Evolutionary conservation across 2,888 invertebrate species (phyloP).

Genomic region (Auanema sp.): DNA sequence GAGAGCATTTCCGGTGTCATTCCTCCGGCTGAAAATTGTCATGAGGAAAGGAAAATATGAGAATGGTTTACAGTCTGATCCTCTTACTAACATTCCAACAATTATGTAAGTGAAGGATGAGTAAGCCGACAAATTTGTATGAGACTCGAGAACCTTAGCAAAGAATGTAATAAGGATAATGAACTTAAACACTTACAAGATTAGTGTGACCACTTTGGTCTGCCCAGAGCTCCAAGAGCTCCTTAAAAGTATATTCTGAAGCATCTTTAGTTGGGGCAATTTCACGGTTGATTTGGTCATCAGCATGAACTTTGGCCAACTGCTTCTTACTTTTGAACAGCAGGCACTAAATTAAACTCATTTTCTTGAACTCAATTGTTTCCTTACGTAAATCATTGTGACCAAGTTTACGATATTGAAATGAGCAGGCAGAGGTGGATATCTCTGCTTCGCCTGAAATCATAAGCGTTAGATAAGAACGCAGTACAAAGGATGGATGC

Average conservation of each 20-base stretch:
- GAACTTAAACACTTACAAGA: no score
- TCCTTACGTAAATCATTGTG: no score
- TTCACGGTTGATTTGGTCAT: no score
- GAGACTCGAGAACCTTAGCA: conserved; percentile 41
- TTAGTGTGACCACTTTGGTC: conserved; percentile 9
- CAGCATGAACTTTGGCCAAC: no score
- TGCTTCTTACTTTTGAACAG: no score
- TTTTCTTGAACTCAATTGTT: no score
- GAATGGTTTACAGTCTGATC: conserved; percentile 35
- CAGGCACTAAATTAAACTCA: no score
- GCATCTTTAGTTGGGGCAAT: conserved; percentile 15
- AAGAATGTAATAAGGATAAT: no score
- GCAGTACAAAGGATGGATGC: not conserved
- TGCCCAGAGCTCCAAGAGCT: conserved; percentile 24
- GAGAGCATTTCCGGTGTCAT: conserved; percentile 73
- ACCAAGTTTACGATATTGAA: no score
- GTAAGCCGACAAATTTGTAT: conserved; percentile 46
- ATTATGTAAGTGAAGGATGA: conserved; percentile 57
- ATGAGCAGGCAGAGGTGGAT: conserved; percentile 17
- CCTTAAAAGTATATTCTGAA: conserved; percentile 16
- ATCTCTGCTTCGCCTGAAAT: conserved; percentile 27
- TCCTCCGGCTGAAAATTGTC: conserved; percentile 65
- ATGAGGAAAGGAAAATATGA: not conserved
- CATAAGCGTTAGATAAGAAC: not conserved
- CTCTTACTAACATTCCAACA: conserved; percentile 55